Conservation (phyloP, 2,797 vertebrate genomes). For the Falco concolor region DNA sequence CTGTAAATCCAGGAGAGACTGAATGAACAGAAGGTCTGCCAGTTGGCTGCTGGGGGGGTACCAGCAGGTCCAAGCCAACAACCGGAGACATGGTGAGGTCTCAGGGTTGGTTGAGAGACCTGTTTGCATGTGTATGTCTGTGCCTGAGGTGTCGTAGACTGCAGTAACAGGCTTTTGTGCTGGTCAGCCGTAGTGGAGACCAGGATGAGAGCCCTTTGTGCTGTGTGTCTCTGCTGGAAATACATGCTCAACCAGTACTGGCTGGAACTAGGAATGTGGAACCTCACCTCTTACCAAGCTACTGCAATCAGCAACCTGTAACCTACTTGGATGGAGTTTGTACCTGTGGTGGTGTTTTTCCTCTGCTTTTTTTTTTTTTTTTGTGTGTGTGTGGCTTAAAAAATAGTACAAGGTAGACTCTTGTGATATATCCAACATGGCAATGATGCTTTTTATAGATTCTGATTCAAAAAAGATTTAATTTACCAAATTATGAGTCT, state of each 20-base stretch:
- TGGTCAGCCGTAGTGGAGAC: background rate
- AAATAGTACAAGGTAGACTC: background rate
- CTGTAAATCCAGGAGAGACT: background rate
- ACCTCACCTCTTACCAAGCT: background rate
- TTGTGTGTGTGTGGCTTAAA: background rate
- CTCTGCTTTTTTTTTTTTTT: background rate
- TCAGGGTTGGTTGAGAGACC: background rate
- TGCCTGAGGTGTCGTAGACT: rapidly evolving
- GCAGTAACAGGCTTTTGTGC: background rate
- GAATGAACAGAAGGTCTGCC: background rate
- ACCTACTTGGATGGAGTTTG: background rate
- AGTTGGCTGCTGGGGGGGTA: background rate
- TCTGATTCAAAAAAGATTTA: background rate
- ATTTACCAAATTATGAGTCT: background rate
- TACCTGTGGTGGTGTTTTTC: background rate
- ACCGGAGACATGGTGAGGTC: rapidly evolving
- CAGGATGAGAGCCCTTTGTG: background rate
- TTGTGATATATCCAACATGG: background rate
- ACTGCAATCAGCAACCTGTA: rapidly evolving
- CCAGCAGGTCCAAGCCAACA: background rate
- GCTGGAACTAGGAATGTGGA: background rate
- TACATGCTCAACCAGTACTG: background rate
- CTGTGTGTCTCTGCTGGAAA: background rate
- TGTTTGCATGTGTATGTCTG: background rate
- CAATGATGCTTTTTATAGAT: background rate